These are phyloP conservation scores for Emydocephalus ijimae DNA, from an alignment of 2,113 vertebrate species.

Conservation along the genomic window DNA sequence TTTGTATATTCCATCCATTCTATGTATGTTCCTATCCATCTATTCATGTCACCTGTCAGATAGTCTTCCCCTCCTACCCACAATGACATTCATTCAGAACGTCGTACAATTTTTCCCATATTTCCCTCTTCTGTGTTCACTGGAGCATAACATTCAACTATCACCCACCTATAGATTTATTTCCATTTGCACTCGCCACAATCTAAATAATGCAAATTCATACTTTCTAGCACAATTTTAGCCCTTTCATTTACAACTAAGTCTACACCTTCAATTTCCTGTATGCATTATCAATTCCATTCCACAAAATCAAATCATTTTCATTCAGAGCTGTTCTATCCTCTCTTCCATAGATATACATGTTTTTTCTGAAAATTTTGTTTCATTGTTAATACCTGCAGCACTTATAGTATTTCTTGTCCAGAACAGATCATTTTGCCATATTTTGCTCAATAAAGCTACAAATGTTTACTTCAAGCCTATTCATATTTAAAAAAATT, in stretches of 20 bases:
- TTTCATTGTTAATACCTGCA: background rate
- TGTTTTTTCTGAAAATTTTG: background rate
- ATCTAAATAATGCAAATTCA: background rate
- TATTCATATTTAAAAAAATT: background rate
- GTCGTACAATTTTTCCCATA: background rate
- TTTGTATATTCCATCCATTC: background rate
- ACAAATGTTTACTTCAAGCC: background rate
- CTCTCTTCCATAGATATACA: background rate
- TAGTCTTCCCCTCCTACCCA: background rate
- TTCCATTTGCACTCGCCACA: background rate
- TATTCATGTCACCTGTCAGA: background rate
- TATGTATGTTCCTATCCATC: background rate
- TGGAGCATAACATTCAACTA: background rate
- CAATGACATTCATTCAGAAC: background rate
- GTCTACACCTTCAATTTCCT: background rate
- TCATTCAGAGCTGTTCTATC: background rate
- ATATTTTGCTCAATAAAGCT: background rate
- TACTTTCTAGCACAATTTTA: background rate
- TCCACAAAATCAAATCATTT: background rate
- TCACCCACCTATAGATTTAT: background rate
- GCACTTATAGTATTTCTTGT: background rate
- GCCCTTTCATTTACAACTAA: background rate
- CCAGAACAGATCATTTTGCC: background rate
- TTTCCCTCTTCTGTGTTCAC: background rate
- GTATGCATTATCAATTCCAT: background rate